These are phyloP conservation scores for Karalla daura DNA, from an alignment of 2,797 vertebrate species.

Conservation along the genomic window DNA sequence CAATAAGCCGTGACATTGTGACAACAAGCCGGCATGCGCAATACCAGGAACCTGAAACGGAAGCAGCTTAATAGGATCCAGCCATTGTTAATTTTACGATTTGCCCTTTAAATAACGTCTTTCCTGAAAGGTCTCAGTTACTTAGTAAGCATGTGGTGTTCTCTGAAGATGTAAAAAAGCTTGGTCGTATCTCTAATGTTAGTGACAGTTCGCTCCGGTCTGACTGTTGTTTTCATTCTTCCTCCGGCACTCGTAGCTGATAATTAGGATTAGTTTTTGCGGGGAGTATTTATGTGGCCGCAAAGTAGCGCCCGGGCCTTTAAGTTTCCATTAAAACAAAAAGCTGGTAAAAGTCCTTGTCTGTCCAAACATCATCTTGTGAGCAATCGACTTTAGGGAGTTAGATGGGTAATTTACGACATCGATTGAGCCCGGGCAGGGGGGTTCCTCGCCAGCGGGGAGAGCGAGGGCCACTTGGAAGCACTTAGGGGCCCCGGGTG, in stretches of 20 bases:
- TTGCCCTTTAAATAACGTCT: not conserved
- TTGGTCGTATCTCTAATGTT: not conserved
- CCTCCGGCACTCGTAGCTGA: not conserved
- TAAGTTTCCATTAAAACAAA: conserved; percentile 49
- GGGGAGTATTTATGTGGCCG: not conserved
- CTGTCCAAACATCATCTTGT: conserved; percentile 60
- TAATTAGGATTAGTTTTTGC: not conserved
- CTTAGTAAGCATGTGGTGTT: not conserved
- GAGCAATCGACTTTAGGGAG: conserved; percentile 64
- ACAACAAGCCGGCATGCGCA: not conserved
- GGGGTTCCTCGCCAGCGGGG: conserved; percentile 51
- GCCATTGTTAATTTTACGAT: not conserved
- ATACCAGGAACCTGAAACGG: not conserved
- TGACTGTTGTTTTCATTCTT: not conserved
- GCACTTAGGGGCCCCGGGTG: conserved; percentile 79
- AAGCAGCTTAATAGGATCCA: conserved; percentile 1
- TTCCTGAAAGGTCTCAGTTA: not conserved
- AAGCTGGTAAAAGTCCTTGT: conserved; percentile 56
- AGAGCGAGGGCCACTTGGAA: conserved; percentile 77
- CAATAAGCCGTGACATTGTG: no score
- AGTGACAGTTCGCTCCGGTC: not conserved
- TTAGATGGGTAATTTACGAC: conserved; percentile 79
- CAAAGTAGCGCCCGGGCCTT: conserved; percentile 23
- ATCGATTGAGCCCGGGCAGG: conserved; percentile 65
- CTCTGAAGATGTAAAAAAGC: not conserved